Evolutionary conservation across 2,888 invertebrate genomes (phyloP).

Genomic region (Busseola fusca): DNA sequence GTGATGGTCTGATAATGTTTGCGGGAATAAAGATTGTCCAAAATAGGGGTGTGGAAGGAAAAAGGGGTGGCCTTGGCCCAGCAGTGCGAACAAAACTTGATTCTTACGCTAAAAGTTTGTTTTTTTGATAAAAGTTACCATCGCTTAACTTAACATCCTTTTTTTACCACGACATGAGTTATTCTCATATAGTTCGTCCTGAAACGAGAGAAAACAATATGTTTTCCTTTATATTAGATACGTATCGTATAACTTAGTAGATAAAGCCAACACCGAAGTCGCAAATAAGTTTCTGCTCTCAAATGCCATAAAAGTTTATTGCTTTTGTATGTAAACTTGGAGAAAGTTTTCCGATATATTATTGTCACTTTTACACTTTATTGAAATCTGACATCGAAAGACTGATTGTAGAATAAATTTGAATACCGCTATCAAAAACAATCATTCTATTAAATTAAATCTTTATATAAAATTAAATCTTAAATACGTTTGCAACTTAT

Average conservation of each 20-base stretch:
- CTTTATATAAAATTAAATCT: too few species aligned
- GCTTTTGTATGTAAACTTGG: constrained; percentile 33
- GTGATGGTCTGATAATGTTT: not conserved
- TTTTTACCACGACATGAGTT: not conserved
- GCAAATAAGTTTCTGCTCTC: constrained; percentile 44
- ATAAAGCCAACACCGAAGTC: constrained; percentile 35
- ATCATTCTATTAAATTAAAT: not conserved
- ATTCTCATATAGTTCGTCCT: not conserved
- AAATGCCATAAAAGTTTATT: constrained; percentile 53
- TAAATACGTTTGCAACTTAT: not conserved
- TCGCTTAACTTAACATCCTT: not conserved
- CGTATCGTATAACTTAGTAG: constrained; percentile 22
- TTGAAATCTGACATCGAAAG: constrained; percentile 9
- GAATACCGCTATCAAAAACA: not conserved
- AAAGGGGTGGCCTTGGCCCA: not conserved
- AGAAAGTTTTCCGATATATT: constrained; percentile 46
- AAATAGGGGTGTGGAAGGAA: not conserved
- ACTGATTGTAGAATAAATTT: constrained; percentile 29
- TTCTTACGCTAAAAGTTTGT: not conserved
- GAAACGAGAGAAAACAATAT: constrained; percentile 1
- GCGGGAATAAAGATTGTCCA: not conserved
- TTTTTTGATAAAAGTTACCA: not conserved
- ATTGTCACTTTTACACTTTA: constrained; percentile 23
- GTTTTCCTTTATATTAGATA: constrained; percentile 2
- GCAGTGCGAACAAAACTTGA: not conserved